Percentiles rank a stretch among this genome's conserved stretches.
These are phyloP conservation scores for Ceuthmochares aereus DNA, from an alignment of 2,113 vertebrate genomes.

Conservation along the genomic window DNA sequence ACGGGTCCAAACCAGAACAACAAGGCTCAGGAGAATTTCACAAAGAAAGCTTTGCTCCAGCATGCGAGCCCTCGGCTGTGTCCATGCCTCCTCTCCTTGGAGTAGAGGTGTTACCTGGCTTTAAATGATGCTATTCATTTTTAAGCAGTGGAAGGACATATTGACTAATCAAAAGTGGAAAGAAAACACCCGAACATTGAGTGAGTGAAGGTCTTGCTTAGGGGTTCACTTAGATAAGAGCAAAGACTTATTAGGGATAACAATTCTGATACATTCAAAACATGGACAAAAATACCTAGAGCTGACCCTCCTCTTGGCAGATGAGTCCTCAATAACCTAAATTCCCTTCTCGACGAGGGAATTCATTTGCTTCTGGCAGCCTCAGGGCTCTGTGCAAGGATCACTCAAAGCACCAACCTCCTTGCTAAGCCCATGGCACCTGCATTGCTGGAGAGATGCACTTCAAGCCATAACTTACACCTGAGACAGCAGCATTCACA, in stretches of 20 bases:
- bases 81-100: neutral
- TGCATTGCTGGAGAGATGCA: neutral
- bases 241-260: neutral
- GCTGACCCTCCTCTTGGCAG: neutral
- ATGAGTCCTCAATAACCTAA: neutral
- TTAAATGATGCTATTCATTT: neutral
- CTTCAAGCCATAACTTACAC: neutral
- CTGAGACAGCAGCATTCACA: neutral
- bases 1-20: neutral
- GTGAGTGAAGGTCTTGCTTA: neutral
- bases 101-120: neutral
- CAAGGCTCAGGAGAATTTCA: neutral
- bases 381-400: neutral
- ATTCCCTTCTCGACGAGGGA: neutral
- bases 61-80: neutral
- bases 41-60: neutral
- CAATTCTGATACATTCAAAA: neutral
- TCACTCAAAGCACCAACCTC: neutral
- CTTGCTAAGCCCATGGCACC: neutral
- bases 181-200: neutral
- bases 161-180: neutral
- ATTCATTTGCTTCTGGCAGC: neutral
- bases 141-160: neutral
- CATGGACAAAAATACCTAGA: neutral
- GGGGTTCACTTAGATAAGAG: neutral